Evolutionary conservation across 2,888 invertebrate genomes (phyloP).

Genomic region (Lepas anatifera): DNA sequence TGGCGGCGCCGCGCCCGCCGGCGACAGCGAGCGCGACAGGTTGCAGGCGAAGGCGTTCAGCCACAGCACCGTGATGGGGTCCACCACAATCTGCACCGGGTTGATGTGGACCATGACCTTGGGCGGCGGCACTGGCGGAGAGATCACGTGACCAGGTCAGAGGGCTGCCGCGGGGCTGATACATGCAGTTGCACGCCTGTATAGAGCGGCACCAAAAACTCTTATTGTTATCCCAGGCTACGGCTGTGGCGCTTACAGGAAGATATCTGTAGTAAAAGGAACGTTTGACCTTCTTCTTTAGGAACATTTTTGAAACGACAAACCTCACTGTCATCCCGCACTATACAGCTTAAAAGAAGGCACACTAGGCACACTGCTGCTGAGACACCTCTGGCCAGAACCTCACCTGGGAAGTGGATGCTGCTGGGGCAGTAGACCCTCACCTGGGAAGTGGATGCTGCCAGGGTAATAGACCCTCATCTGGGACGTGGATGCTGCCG

Average conservation of each 20-base stretch:
- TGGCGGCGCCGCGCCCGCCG: slow-evolving; percentile 30
- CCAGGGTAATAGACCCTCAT: too few species aligned
- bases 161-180: background rate
- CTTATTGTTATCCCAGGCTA: background rate
- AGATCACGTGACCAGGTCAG: too few species aligned
- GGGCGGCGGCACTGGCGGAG: slow-evolving; percentile 69
- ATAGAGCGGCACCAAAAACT: background rate
- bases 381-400: too few species aligned
- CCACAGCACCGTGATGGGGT: slow-evolving; percentile 82
- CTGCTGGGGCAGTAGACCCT: too few species aligned
- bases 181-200: background rate
- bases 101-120: slow-evolving; percentile 84
- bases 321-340: too few species aligned
- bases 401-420: too few species aligned
- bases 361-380: too few species aligned
- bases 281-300: background rate
- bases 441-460: too few species aligned
- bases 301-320: background rate
- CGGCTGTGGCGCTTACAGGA: background rate
- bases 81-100: slow-evolving; percentile 76
- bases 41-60: slow-evolving; percentile 84
- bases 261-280: background rate
- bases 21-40: slow-evolving; percentile 56
- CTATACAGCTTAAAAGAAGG: too few species aligned
- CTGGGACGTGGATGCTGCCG: too few species aligned